These are phyloP conservation scores for Acromyrmex heyeri DNA, from an alignment of 1,140 invertebrate genomes.

Conservation along the genomic window DNA sequence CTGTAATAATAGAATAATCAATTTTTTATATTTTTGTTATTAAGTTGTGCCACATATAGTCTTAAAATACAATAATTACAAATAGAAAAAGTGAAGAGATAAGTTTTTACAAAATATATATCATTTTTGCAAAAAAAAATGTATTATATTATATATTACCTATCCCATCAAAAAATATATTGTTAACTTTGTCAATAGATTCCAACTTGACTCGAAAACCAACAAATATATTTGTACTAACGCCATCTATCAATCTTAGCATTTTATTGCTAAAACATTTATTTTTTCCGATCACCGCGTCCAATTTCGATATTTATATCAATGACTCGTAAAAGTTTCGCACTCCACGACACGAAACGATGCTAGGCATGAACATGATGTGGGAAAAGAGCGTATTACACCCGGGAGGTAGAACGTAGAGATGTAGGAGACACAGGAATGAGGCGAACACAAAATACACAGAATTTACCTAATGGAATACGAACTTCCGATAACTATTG, in stretches of 20 bases:
- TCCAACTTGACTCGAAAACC: neutral
- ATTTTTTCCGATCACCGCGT: slow-evolving; percentile 13
- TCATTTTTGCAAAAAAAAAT: neutral
- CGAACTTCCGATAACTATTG: slow-evolving; percentile 78
- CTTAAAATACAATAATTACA: neutral
- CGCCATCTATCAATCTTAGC: neutral
- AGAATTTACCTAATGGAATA: slow-evolving; percentile 76
- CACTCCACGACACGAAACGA: neutral
- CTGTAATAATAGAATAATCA: too few relatives aligned
- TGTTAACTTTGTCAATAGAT: neutral
- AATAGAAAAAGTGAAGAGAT: neutral
- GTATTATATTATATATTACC: neutral
- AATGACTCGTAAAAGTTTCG: slow-evolving; percentile 29
- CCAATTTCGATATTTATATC: slow-evolving; percentile 31
- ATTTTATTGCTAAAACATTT: neutral
- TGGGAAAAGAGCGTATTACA: slow-evolving; percentile 13
- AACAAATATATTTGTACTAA: neutral
- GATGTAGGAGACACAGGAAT: neutral
- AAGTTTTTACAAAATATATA: neutral
- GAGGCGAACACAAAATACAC: slow-evolving; percentile 66
- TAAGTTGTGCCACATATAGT: too few relatives aligned
- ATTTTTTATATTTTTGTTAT: too few relatives aligned
- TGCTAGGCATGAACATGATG: slow-evolving; percentile 3
- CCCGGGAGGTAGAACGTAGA: neutral
- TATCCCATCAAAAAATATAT: neutral